Evolutionary conservation across 2,113 vertebrate genomes (phyloP).

Genomic region (Anarrhichthys ocellatus): DNA sequence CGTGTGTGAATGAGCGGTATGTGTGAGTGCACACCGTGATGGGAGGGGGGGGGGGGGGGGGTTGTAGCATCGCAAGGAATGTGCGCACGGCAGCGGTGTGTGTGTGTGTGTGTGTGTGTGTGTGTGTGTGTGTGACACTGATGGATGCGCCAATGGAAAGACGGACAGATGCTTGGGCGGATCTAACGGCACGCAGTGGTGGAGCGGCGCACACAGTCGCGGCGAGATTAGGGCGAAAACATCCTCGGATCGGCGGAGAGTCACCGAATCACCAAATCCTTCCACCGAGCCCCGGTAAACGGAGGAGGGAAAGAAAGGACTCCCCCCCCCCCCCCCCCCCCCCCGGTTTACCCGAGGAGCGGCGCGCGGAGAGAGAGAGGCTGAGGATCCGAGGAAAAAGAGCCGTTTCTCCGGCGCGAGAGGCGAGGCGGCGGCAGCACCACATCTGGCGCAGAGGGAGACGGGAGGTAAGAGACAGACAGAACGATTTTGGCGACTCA

Average conservation of each 20-base stretch:
- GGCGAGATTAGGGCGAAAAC: slow-evolving; percentile 80
- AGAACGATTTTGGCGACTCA: slow-evolving; percentile 83
- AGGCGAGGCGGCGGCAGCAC: slow-evolving; percentile 69
- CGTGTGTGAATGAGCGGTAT: slow-evolving; percentile 44
- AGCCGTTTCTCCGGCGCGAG: slow-evolving; percentile 68
- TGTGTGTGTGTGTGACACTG: slow-evolving; percentile 87
- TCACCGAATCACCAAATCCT: slow-evolving; percentile 39
- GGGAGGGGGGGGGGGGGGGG: slow-evolving; percentile 74
- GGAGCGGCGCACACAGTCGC: slow-evolving; percentile 79
- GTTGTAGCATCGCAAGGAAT: slow-evolving; percentile 79
- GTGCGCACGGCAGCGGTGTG: slow-evolving; percentile 77
- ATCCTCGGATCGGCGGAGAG: slow-evolving; percentile 77
- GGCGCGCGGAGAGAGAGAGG: slow-evolving; percentile 31
- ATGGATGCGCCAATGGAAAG: slow-evolving; percentile 95
- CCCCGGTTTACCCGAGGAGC: slow-evolving; percentile 35
- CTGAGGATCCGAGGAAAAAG: slow-evolving; percentile 54
- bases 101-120: slow-evolving; percentile 54
- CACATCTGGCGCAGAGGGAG: slow-evolving; percentile 83
- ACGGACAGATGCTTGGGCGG: slow-evolving; percentile 99
- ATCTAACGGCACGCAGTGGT: slow-evolving; percentile 87
- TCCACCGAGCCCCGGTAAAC: slow-evolving; percentile 51
- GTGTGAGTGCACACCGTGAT: slow-evolving; percentile 51
- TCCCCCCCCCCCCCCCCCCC: neutral
- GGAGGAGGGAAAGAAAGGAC: slow-evolving; percentile 43
- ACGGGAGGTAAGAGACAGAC: slow-evolving; percentile 66